These are phyloP conservation scores for Festucalex cinctus DNA, from an alignment of 2,113 vertebrate species.

Conservation along the genomic window DNA sequence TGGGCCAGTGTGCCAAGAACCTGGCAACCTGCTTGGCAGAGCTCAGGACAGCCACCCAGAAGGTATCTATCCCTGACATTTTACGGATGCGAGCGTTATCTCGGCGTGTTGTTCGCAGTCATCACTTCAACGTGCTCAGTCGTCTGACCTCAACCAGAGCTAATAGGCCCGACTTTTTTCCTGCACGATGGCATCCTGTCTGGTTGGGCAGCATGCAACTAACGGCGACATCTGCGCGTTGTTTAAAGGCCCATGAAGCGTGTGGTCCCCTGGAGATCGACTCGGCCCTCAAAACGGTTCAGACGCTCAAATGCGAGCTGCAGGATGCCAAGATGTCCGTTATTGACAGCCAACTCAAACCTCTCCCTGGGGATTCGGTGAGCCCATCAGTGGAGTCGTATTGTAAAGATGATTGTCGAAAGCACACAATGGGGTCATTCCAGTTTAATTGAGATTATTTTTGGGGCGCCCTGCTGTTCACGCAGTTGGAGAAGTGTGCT, in stretches of 20 bases:
- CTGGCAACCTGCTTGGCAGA: constrained; percentile 94
- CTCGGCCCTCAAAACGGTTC: constrained; percentile 90
- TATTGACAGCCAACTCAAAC: constrained; percentile 86
- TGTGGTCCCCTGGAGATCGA: constrained; percentile 98
- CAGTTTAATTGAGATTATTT: neutral
- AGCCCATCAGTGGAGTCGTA: constrained; percentile 14
- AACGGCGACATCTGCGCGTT: constrained; percentile 6
- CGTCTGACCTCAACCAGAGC: constrained; percentile 16
- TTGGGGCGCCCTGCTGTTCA: constrained; percentile 11
- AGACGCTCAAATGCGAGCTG: constrained; percentile 89
- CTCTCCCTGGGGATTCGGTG: constrained; percentile 96
- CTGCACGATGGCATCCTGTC: constrained; percentile 3
- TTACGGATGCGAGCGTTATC: constrained; percentile 3
- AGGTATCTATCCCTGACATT: constrained; percentile 71
- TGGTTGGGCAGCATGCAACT: neutral
- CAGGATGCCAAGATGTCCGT: constrained; percentile 96
- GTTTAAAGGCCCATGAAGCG: constrained; percentile 88
- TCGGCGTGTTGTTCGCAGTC: constrained; percentile 1
- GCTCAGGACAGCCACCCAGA: constrained; percentile 89
- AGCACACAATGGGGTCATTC: neutral
- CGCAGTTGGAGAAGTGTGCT: constrained; percentile 92
- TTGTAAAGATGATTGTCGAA: neutral
- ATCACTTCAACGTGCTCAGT: neutral
- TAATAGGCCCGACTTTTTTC: neutral
- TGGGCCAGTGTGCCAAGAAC: constrained; percentile 96